phyloP scores from a whole-genome alignment of 2,888 invertebrate genomes.

The Cataglyphis livida region DNA sequence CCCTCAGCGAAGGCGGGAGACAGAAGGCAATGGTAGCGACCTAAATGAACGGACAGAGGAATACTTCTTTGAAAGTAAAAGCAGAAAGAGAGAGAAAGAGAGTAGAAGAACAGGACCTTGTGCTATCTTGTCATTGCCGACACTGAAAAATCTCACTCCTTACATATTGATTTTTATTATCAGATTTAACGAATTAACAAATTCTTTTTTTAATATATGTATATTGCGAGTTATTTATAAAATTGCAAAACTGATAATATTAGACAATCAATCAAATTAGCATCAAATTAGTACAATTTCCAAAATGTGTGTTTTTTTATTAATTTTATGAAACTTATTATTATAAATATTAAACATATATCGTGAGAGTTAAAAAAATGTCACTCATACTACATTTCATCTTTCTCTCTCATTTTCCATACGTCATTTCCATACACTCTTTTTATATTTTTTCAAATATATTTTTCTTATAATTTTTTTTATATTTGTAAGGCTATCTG shows the following conservation, averaged over 20 bases:
- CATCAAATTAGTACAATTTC: neutral
- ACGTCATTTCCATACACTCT: neutral
- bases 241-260: neutral
- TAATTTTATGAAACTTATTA: neutral
- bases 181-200: neutral
- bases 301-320: neutral
- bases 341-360: neutral
- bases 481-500: neutral
- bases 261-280: neutral
- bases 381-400: neutral
- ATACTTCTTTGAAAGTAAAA: constrained; percentile 77
- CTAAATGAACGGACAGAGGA: constrained; percentile 34
- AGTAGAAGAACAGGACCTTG: constrained; percentile 68
- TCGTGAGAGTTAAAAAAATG: neutral
- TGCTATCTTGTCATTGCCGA: constrained; percentile 62
- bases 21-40: constrained; percentile 25
- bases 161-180: constrained; percentile 25
- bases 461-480: neutral
- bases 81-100: constrained; percentile 52
- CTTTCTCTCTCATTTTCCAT: neutral
- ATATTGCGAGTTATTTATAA: neutral
- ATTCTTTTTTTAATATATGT: neutral
- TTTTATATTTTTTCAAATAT: constrained; percentile 8
- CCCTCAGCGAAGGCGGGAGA: constrained; percentile 32
- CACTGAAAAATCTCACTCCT: constrained; percentile 62